These are phyloP conservation scores for Acropternis orthonyx DNA, from an alignment of 2,797 vertebrate genomes.

Conservation along the genomic window DNA sequence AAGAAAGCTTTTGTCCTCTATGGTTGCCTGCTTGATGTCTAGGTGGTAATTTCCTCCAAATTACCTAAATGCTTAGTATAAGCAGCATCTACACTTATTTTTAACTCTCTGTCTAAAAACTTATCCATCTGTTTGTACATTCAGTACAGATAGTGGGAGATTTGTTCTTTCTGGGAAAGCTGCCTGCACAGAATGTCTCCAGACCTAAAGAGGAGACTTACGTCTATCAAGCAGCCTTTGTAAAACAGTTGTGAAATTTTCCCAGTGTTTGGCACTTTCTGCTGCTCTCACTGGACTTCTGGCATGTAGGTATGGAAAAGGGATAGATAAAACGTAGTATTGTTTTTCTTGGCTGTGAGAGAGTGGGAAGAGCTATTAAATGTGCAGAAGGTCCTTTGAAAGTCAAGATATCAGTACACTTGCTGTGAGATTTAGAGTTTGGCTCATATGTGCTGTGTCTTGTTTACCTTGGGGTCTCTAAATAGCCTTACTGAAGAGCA, in stretches of 20 bases:
- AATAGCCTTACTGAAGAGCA: neutral
- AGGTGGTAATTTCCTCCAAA: neutral
- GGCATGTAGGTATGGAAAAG: constrained; percentile 10
- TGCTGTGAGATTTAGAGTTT: constrained; percentile 24
- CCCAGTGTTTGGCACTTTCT: neutral
- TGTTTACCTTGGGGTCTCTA: neutral
- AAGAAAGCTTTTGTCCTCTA: neutral
- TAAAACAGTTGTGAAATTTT: constrained; percentile 28
- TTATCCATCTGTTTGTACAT: constrained; percentile 14
- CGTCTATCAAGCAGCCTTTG: constrained; percentile 15
- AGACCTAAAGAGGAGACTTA: neutral
- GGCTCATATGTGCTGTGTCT: neutral
- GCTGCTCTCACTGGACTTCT: constrained; percentile 34
- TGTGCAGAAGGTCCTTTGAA: constrained; percentile 38
- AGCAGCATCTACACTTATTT: neutral
- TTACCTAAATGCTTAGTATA: neutral
- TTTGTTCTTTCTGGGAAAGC: constrained; percentile 18
- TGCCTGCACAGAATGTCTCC: constrained; percentile 20
- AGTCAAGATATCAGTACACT: constrained; percentile 15
- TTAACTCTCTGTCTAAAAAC: neutral
- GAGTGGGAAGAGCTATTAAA: constrained; percentile 27
- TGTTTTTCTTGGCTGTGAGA: constrained; percentile 23
- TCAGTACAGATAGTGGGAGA: neutral
- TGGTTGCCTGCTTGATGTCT: neutral
- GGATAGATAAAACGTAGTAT: neutral